Conservation (phyloP, 92 coral and sea anemone species). For the Palythoa grandiflora region DNA sequence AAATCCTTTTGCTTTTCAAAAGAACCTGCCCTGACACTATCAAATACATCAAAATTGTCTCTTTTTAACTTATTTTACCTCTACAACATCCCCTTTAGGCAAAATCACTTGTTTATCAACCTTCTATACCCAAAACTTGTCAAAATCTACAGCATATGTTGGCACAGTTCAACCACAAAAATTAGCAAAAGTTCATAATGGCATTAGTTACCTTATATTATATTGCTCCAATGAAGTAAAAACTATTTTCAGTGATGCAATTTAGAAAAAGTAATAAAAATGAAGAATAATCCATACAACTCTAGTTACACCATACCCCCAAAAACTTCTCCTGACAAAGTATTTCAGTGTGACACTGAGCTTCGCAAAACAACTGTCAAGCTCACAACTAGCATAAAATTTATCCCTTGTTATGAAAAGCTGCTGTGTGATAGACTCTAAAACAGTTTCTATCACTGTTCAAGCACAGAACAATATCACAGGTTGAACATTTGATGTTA, state of each 20-base stretch:
- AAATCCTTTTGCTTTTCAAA: not conserved
- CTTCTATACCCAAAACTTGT: not conserved
- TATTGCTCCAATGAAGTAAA: slow-evolving; percentile 7
- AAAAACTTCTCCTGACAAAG: not conserved
- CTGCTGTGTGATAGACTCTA: slow-evolving; percentile 15
- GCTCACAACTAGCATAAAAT: not conserved
- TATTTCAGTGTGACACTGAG: not conserved
- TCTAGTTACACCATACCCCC: not conserved
- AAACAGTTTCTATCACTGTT: slow-evolving; percentile 40
- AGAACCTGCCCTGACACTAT: not conserved
- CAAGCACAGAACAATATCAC: slow-evolving; percentile 43
- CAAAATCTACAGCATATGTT: not conserved
- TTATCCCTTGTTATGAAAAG: slow-evolving; percentile 26
- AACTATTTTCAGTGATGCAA: slow-evolving; percentile 1
- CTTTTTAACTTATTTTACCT: not conserved
- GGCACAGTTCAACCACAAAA: not conserved
- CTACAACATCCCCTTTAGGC: not conserved
- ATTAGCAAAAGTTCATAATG: not conserved
- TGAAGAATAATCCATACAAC: not conserved
- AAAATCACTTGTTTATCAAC: not conserved
- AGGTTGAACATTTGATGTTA: slow-evolving; percentile 29
- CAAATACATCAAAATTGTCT: slow-evolving; percentile 5
- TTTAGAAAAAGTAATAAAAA: not conserved
- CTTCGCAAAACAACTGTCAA: not conserved
- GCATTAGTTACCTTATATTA: not conserved